Conservation (phyloP, 2,797 vertebrate genomes). For the Pseudochirops cupreus region DNA sequence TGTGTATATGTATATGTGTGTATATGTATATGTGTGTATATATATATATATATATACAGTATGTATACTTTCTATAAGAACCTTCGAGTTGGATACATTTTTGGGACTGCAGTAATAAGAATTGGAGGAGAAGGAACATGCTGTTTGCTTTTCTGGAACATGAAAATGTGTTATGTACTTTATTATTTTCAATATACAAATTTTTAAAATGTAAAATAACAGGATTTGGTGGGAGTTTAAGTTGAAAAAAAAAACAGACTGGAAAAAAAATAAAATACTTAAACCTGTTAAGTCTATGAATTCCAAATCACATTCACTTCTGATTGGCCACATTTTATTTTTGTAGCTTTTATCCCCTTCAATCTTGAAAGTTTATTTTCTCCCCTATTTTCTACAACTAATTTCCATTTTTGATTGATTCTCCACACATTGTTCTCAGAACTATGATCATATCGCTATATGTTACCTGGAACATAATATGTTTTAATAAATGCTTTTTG, state of each 20-base stretch:
- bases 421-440: not conserved
- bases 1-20: too few species aligned
- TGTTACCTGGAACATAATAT: not conserved
- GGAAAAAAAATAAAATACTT: not conserved
- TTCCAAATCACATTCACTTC: conserved; percentile 36
- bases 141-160: conserved; percentile 14
- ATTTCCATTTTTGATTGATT: conserved; percentile 45
- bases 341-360: not conserved
- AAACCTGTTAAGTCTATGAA: conserved; percentile 2
- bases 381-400: conserved; percentile 24
- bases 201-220: conserved; percentile 8
- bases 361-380: conserved; percentile 22
- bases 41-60: too few species aligned
- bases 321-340: conserved; percentile 23
- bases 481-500: not conserved
- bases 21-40: too few species aligned
- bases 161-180: not conserved
- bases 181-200: not conserved
- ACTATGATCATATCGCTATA: not conserved
- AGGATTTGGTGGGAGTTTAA: not conserved
- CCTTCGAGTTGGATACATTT: too few species aligned
- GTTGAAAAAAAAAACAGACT: conserved; percentile 17
- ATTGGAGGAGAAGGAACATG: too few species aligned
- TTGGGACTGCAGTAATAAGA: too few species aligned
- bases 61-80: too few species aligned